Percentiles rank a stretch among this genome's conserved stretches.
Conservation (phyloP, 1,140 invertebrate genomes). For the Coboldia fuscipes region DNA sequence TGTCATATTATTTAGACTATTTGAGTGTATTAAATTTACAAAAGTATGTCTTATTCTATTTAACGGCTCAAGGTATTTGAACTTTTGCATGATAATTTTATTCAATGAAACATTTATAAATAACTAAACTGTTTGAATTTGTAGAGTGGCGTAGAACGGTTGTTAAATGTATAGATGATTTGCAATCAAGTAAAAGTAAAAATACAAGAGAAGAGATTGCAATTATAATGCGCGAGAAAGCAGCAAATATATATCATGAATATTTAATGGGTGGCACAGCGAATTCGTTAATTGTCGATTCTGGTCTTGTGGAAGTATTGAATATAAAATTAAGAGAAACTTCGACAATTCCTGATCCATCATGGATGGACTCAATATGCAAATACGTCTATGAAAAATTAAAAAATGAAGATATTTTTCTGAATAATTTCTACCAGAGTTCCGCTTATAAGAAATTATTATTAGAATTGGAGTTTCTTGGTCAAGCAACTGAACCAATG, state of each 20-base stretch:
- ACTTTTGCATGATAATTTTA: not conserved
- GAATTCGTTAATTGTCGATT: conserved; percentile 3
- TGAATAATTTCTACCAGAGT: conserved; percentile 4
- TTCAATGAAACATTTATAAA: too few relatives aligned
- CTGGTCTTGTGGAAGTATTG: conserved; percentile 3
- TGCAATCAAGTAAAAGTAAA: conserved; percentile 2
- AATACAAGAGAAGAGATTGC: not conserved
- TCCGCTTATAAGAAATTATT: conserved; percentile 4
- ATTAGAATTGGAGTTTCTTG: conserved; percentile 1
- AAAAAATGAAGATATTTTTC: conserved; percentile 5
- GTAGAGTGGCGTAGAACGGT: conserved; percentile 2
- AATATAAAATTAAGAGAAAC: conserved; percentile 3
- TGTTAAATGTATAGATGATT: not conserved
- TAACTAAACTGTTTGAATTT: too few relatives aligned
- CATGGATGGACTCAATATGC: conserved; percentile 5
- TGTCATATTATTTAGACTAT: conserved; percentile 5
- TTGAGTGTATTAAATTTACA: conserved; percentile 3
- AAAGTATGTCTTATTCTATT: conserved; percentile 6
- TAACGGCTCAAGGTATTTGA: conserved; percentile 2
- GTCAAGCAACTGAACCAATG: not conserved
- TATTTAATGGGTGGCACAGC: not conserved
- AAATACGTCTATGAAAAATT: conserved; percentile 5
- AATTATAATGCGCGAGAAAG: conserved; percentile 1
- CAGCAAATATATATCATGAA: conserved; percentile 2
- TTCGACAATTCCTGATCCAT: not conserved